These are phyloP conservation scores for Lypha dubia DNA, from an alignment of 2,888 invertebrate species.

Conservation along the genomic window DNA sequence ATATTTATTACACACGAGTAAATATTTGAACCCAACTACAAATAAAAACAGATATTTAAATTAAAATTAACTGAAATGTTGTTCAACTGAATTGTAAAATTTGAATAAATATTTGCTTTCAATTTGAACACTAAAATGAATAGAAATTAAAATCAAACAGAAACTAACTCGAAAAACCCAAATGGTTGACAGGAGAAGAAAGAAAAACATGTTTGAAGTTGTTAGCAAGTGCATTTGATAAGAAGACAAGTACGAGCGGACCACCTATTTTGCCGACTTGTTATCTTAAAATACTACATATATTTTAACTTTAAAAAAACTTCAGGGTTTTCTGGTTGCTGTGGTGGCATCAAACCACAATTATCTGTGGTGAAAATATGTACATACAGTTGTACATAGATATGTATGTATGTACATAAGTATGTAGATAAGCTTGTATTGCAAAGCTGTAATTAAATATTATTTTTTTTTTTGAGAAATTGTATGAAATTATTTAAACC, in stretches of 20 bases:
- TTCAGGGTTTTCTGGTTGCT: slow-evolving; percentile 21
- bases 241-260: slow-evolving; percentile 2
- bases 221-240: slow-evolving; percentile 5
- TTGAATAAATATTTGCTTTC: slow-evolving; percentile 34
- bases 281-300: slow-evolving; percentile 39
- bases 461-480: not conserved
- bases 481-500: not conserved
- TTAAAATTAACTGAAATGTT: slow-evolving; percentile 3
- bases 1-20: not conserved
- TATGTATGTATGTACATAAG: too few relatives aligned
- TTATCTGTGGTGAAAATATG: slow-evolving; percentile 16
- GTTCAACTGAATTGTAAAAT: slow-evolving; percentile 7
- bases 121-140: slow-evolving; percentile 2
- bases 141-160: not conserved
- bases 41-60: slow-evolving; percentile 36
- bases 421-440: not conserved
- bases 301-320: slow-evolving; percentile 26
- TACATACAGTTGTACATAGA: too few relatives aligned
- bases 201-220: not conserved
- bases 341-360: slow-evolving; percentile 15
- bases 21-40: not conserved
- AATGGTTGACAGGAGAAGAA: not conserved
- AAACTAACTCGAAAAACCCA: not conserved
- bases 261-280: slow-evolving; percentile 26
- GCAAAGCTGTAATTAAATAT: not conserved